A percentile compares a stretch with the other conserved stretches of the same genome.
Evolutionary conservation across 2,797 vertebrate species (phyloP).

Genomic region (Gobio occitaniae): DNA sequence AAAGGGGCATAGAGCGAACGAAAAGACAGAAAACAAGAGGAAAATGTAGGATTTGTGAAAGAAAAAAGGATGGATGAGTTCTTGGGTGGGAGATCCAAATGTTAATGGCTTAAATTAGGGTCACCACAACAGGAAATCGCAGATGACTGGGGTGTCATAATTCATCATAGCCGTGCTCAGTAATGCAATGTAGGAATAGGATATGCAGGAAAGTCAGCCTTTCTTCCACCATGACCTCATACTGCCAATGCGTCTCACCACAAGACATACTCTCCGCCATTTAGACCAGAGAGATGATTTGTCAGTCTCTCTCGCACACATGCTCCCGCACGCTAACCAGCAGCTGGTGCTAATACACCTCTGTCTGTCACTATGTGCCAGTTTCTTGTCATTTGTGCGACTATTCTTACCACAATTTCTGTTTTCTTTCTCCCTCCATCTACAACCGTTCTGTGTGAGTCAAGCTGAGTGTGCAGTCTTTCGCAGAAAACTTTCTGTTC

Average conservation of each 20-base stretch:
- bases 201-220: constrained; percentile 54
- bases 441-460: constrained; percentile 38
- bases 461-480: constrained; percentile 73
- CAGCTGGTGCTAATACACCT: constrained; percentile 48
- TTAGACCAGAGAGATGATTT: constrained; percentile 58
- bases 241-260: constrained; percentile 61
- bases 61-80: constrained; percentile 48
- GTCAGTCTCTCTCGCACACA: constrained; percentile 61
- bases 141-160: constrained; percentile 54
- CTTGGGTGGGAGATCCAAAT: constrained; percentile 59
- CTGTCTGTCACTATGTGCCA: constrained; percentile 65
- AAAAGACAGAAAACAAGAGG: background rate
- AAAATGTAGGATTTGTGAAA: constrained; percentile 24
- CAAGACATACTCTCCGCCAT: constrained; percentile 57
- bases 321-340: constrained; percentile 51
- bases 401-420: constrained; percentile 53
- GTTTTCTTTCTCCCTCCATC: constrained; percentile 28
- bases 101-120: constrained; percentile 58
- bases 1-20: background rate
- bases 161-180: constrained; percentile 58
- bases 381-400: constrained; percentile 50
- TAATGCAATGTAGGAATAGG: constrained; percentile 56
- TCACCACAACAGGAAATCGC: constrained; percentile 56
- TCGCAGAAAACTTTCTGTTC: constrained; percentile 67
- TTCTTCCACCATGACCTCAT: constrained; percentile 59